These are phyloP conservation scores for Thecocarcelia acutangulata DNA, from an alignment of 2,888 invertebrate species.

Conservation along the genomic window DNA sequence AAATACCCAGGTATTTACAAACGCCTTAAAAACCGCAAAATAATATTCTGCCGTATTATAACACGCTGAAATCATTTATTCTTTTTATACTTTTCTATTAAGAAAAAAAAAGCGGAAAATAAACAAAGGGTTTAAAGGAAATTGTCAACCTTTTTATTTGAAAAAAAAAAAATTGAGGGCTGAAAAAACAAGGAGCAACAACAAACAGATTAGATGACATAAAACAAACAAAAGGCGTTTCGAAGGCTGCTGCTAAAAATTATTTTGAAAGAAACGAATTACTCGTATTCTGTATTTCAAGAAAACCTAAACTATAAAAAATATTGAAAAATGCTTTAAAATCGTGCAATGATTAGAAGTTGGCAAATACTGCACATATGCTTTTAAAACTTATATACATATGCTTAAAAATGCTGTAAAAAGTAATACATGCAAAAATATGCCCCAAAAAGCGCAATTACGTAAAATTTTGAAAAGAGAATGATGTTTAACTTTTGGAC, in stretches of 20 bases:
- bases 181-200: slow-evolving; percentile 32
- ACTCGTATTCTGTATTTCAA: no score
- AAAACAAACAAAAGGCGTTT: slow-evolving; percentile 65
- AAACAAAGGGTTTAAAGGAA: slow-evolving; percentile 56
- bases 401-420: no score
- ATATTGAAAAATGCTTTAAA: no score
- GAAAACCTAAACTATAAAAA: no score
- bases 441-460: no score
- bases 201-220: slow-evolving; percentile 67
- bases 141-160: slow-evolving; percentile 61
- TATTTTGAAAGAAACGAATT: no score
- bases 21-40: slow-evolving; percentile 58
- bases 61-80: neutral
- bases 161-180: neutral
- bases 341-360: no score
- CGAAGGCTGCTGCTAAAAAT: slow-evolving; percentile 1
- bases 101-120: neutral
- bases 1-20: slow-evolving; percentile 50
- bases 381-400: no score
- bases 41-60: slow-evolving; percentile 35
- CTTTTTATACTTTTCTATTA: slow-evolving; percentile 29
- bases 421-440: no score
- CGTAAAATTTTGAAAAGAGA: no score
- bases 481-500: no score
- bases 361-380: no score